These are phyloP conservation scores for Phataginus tetradactyla DNA, from an alignment of 2,797 vertebrate genomes.

Conservation along the genomic window DNA sequence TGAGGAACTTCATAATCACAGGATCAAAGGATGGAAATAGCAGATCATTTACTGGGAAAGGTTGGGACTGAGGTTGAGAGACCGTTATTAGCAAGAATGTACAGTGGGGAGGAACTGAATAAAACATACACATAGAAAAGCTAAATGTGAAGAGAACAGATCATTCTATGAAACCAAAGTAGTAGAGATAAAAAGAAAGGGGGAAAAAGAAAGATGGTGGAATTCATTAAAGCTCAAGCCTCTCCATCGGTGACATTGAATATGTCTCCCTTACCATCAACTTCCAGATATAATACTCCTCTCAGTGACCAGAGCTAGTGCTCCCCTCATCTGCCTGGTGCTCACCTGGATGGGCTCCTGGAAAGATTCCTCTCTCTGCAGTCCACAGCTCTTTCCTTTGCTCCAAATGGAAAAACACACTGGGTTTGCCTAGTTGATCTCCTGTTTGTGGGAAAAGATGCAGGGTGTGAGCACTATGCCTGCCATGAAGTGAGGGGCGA, in stretches of 20 bases:
- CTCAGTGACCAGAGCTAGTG: not conserved
- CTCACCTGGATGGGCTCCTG: not conserved
- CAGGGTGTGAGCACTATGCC: fast-evolving
- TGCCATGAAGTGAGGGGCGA: fast-evolving
- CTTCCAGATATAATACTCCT: not conserved
- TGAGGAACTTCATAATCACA: not conserved
- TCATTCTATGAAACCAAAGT: not conserved
- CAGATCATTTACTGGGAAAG: not conserved
- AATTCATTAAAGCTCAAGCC: not conserved
- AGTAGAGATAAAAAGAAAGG: not conserved
- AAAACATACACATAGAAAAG: not conserved
- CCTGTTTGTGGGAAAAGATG: not conserved
- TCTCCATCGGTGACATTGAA: not conserved
- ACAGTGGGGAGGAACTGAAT: not conserved
- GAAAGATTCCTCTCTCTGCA: not conserved
- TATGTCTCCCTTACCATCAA: not conserved
- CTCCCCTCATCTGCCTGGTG: not conserved
- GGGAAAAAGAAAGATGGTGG: not conserved
- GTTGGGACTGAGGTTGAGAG: not conserved
- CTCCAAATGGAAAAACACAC: not conserved
- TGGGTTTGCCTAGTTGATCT: not conserved
- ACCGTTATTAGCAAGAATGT: not conserved
- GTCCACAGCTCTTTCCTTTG: slow-evolving; percentile 25
- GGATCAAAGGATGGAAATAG: not conserved
- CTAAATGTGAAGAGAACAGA: not conserved